These are phyloP conservation scores for Diplodus sargus DNA, from an alignment of 2,797 vertebrate genomes.

Conservation along the genomic window DNA sequence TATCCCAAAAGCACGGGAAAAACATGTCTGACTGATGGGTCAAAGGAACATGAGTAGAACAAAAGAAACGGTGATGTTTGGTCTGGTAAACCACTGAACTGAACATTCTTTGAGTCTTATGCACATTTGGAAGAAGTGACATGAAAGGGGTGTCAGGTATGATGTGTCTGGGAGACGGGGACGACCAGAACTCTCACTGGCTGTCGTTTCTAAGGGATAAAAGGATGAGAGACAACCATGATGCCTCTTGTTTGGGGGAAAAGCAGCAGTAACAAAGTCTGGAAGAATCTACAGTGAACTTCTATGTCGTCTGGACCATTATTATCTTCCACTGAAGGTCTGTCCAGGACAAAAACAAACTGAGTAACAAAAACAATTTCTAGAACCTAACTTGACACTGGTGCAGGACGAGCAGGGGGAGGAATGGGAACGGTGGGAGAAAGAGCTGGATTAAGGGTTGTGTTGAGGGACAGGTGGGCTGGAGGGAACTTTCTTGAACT, in stretches of 20 bases:
- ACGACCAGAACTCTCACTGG: neutral
- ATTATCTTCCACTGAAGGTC: conserved; percentile 27
- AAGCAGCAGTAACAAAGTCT: conserved; percentile 37
- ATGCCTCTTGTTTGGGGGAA: neutral
- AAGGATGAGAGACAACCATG: conserved; percentile 14
- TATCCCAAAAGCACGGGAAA: neutral
- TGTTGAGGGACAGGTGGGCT: neutral
- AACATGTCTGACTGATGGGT: neutral
- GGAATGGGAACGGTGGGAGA: neutral
- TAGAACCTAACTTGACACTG: conserved; percentile 28
- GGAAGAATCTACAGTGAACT: conserved; percentile 43
- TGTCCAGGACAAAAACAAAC: conserved; percentile 1
- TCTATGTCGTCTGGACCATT: conserved; percentile 16
- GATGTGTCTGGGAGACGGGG: conserved; percentile 2
- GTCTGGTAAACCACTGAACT: conserved; percentile 11
- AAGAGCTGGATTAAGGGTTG: neutral
- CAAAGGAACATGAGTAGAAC: conserved; percentile 8
- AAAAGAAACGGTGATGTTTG: neutral
- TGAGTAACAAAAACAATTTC: conserved; percentile 26
- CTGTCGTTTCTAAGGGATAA: conserved; percentile 14
- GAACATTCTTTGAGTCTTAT: conserved; percentile 52
- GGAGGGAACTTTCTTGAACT: neutral
- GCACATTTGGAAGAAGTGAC: conserved; percentile 25
- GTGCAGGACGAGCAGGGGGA: conserved; percentile 7
- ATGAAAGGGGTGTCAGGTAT: conserved; percentile 10